Base-by-base conservation (phyloP, 2,797 vertebrate species). In the Trichosurus vulpecula region DNA sequence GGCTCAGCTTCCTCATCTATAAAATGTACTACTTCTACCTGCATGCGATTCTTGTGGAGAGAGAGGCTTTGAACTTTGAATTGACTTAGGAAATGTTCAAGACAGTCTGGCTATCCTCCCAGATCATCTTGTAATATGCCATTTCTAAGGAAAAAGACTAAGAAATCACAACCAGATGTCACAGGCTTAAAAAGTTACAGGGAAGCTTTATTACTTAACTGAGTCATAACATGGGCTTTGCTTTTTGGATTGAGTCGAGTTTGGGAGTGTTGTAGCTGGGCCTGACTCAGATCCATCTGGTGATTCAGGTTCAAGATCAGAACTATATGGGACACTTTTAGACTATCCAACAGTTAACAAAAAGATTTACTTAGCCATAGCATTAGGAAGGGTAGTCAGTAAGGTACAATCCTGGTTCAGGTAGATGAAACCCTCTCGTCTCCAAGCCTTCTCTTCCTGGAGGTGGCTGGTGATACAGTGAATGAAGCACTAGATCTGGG, bases 111-210 rank as follows among this genome's bases (percentile, higher is more conserved):
- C 1, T 2, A 0, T 5, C 4, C 13, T 93, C 31, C 1, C 54
- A 94, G 74, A 66, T 52, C 54, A 52, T 56, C 13, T 54, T 35
- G 93, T 90, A 90, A 93, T 27, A 0, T 92, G 30, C 51, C 95
- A 81, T 96, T 96, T 57, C 54, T 74, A 27, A 95, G 93, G 94
- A 97, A 96, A 95, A 29, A 6, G 2, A 16, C 16, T 54, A 89
- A 92, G 90, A 51, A 96, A 90, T 29, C 14, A 30, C 31, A 92
- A 66, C 51, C 51, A 90, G 61, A 94, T 96, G 41, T 51, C 3
- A 41, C 52, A 74, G 93, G 53, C 52, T 31, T 47, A 31, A 55
- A 96, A 93, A 0, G 0, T 54, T 56, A n/a, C 30, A 93, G n/a
- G 52, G 74, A 55, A 52, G 19, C 41, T 27, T 54, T 6, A 4